phyloP scores from a whole-genome alignment of 1,140 invertebrate genomes.

The Plutomurus gul region DNA sequence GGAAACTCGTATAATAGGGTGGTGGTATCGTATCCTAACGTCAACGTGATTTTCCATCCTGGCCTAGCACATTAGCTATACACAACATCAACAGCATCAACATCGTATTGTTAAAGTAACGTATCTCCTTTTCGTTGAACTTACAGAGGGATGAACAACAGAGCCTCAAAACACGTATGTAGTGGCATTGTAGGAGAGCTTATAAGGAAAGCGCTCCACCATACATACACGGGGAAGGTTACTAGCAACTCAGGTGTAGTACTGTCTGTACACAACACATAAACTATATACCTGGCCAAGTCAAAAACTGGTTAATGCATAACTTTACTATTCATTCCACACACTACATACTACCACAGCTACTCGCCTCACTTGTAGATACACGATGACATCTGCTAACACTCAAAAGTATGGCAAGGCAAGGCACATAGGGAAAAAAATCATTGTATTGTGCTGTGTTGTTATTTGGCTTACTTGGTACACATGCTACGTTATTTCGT shows the following conservation, averaged over 20 bases:
- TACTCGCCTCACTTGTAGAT: background rate
- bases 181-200: too few species aligned
- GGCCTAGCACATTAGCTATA: constrained; percentile 1
- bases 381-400: too few species aligned
- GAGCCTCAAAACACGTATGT: background rate
- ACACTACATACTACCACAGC: background rate
- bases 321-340: background rate
- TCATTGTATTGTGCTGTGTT: background rate
- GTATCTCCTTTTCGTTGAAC: too few species aligned
- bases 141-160: background rate
- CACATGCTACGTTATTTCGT: too few species aligned
- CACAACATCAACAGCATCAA: too few species aligned
- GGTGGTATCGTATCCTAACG: background rate
- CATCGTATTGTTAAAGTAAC: too few species aligned
- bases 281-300: constrained; percentile 1
- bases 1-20: background rate
- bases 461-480: too few species aligned
- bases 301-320: constrained; percentile 16
- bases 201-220: too few species aligned
- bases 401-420: constrained; percentile 12
- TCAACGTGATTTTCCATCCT: constrained; percentile 2
- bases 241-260: background rate
- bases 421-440: background rate
- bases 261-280: too few species aligned
- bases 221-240: background rate